phyloP scores from a whole-genome alignment of 2,888 invertebrate genomes.

The Neoitamus cyanurus region DNA sequence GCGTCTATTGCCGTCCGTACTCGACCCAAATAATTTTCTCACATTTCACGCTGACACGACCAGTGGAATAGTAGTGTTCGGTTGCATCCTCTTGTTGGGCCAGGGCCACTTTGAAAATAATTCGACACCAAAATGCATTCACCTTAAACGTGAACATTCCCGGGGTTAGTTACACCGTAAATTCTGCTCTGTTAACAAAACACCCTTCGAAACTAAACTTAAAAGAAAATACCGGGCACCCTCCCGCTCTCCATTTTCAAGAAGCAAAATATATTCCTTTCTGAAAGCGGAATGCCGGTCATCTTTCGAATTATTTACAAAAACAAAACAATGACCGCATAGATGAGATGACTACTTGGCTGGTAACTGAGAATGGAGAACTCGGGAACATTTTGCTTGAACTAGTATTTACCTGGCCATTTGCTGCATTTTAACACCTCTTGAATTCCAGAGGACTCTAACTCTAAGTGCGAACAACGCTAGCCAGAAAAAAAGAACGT shows the following conservation, averaged over 20 bases:
- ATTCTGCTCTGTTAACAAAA: neutral
- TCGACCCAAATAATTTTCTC: neutral
- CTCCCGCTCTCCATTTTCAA: neutral
- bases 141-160: neutral
- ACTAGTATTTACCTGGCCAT: neutral
- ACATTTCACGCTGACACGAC: neutral
- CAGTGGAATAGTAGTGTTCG: neutral
- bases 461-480: neutral
- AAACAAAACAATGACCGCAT: neutral
- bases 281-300: neutral
- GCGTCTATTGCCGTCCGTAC: neutral
- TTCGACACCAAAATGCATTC: neutral
- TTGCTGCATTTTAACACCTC: neutral
- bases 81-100: neutral
- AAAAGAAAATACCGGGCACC: neutral
- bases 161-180: neutral
- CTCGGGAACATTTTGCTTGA: neutral
- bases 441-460: neutral
- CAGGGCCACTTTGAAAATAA: neutral
- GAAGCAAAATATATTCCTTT: neutral
- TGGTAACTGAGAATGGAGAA: neutral
- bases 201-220: neutral
- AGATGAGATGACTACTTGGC: neutral
- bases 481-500: neutral
- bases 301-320: neutral